These are phyloP conservation scores for Macrochelys suwanniensis DNA, from an alignment of 2,797 vertebrate genomes.

Conservation along the genomic window DNA sequence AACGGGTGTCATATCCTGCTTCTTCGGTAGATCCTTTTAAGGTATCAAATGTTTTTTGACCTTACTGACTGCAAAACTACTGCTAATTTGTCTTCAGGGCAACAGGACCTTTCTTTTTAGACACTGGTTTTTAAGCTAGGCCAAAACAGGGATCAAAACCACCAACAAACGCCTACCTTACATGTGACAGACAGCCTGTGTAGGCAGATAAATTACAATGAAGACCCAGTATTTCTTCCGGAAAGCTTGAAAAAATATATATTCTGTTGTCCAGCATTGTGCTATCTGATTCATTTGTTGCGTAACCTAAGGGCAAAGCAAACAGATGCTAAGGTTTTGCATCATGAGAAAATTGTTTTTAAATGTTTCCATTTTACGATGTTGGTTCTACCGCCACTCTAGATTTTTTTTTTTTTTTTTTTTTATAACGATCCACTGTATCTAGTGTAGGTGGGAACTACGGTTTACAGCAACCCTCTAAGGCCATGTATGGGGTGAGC, in stretches of 20 bases:
- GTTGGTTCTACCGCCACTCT: not conserved
- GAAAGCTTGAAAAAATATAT: not conserved
- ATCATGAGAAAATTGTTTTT: not conserved
- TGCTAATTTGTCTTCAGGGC: not conserved
- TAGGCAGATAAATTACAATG: conserved; percentile 26
- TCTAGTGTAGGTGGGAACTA: not conserved
- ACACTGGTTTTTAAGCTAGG: conserved; percentile 40
- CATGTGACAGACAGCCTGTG: conserved; percentile 27
- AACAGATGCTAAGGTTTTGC: not conserved
- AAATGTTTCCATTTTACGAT: not conserved
- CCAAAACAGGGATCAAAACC: conserved; percentile 47
- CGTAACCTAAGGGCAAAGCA: not conserved
- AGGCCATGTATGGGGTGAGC: not conserved
- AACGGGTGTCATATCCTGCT: conserved; percentile 59
- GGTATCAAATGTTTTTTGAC: conserved; percentile 28
- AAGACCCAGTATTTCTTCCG: conserved; percentile 32
- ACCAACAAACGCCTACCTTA: not conserved
- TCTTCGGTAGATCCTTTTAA: conserved; percentile 4
- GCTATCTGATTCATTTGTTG: not conserved
- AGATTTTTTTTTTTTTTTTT: not conserved
- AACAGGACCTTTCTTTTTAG: conserved; percentile 52
- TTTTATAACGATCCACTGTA: not conserved
- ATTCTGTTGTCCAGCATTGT: not conserved
- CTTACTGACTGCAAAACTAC: conserved; percentile 16
- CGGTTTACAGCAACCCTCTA: not conserved